These are phyloP conservation scores for Danio albolineatus DNA, from an alignment of 2,797 vertebrate species.

Conservation along the genomic window DNA sequence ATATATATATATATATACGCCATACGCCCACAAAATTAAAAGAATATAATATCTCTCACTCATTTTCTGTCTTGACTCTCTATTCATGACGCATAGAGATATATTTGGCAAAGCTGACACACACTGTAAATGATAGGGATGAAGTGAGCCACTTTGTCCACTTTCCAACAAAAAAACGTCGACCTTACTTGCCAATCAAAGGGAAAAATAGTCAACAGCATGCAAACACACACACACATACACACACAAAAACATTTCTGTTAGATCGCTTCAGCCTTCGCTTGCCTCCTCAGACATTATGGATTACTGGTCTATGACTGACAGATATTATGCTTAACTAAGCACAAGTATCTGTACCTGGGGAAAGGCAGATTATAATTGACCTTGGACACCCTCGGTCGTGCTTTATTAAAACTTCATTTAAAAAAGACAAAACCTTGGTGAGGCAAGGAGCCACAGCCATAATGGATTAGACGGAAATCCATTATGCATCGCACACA, in stretches of 20 bases:
- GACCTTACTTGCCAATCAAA: slow-evolving; percentile 82
- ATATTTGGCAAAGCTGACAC: slow-evolving; percentile 78
- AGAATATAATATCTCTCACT: slow-evolving; percentile 71
- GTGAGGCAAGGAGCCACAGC: slow-evolving; percentile 74
- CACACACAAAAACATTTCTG: slow-evolving; percentile 67
- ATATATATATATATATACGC: no score
- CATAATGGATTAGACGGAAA: slow-evolving; percentile 83
- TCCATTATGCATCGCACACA: slow-evolving; percentile 83
- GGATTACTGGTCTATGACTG: slow-evolving; percentile 78
- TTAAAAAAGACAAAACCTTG: slow-evolving; percentile 85
- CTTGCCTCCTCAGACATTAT: slow-evolving; percentile 69
- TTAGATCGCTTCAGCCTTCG: slow-evolving; percentile 79
- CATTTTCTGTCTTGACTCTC: slow-evolving; percentile 68
- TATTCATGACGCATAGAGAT: slow-evolving; percentile 81
- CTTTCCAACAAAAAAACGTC: slow-evolving; percentile 72
- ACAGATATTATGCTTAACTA: slow-evolving; percentile 79
- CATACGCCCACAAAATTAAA: slow-evolving; percentile 68
- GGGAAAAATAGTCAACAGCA: slow-evolving; percentile 81
- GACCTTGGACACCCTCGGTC: slow-evolving; percentile 80
- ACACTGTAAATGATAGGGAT: slow-evolving; percentile 69
- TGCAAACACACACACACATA: slow-evolving; percentile 64
- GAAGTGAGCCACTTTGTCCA: slow-evolving; percentile 69
- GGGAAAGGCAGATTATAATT: slow-evolving; percentile 76
- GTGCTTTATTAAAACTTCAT: slow-evolving; percentile 89
- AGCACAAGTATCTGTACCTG: slow-evolving; percentile 68